Evolutionary conservation across 2,113 vertebrate genomes (phyloP).

Genomic region (Ceyx margarethae): DNA sequence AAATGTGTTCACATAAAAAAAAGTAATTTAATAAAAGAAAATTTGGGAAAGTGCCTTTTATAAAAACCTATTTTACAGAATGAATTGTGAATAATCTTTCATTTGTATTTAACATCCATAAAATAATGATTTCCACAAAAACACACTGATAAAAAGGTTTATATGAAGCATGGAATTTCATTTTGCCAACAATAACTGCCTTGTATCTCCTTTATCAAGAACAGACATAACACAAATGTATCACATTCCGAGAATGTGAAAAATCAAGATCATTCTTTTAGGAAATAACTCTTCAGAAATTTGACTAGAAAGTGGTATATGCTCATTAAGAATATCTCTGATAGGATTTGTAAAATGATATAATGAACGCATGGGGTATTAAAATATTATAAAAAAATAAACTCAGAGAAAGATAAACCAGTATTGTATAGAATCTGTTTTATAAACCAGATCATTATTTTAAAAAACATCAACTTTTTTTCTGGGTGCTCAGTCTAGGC

Average conservation of each 20-base stretch:
- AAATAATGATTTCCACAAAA: slow-evolving; percentile 73
- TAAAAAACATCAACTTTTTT: neutral
- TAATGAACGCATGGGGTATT: neutral
- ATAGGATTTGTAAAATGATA: neutral
- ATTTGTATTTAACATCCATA: slow-evolving; percentile 64
- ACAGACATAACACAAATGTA: slow-evolving; percentile 29
- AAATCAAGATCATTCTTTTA: neutral
- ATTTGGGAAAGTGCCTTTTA: slow-evolving; percentile 13
- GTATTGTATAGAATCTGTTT: neutral
- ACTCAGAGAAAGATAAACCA: neutral
- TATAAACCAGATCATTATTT: neutral
- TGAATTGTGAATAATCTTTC: slow-evolving; percentile 56
- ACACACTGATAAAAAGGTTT: slow-evolving; percentile 65
- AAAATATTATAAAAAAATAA: neutral
- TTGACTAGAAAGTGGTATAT: neutral
- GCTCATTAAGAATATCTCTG: neutral
- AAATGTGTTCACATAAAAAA: slow-evolving; percentile 22
- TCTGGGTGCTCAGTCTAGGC: neutral
- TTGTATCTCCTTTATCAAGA: slow-evolving; percentile 47
- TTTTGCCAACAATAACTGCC: slow-evolving; percentile 60
- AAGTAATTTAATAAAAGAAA: slow-evolving; percentile 38
- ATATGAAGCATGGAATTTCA: slow-evolving; percentile 64
- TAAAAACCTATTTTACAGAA: slow-evolving; percentile 53
- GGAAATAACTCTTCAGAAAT: slow-evolving; percentile 24
- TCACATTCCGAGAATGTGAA: slow-evolving; percentile 26